Percentiles rank a stretch among this genome's conserved stretches.
Conservation (phyloP, 2,113 vertebrate genomes). For the Glaucidium brasilianum region DNA sequence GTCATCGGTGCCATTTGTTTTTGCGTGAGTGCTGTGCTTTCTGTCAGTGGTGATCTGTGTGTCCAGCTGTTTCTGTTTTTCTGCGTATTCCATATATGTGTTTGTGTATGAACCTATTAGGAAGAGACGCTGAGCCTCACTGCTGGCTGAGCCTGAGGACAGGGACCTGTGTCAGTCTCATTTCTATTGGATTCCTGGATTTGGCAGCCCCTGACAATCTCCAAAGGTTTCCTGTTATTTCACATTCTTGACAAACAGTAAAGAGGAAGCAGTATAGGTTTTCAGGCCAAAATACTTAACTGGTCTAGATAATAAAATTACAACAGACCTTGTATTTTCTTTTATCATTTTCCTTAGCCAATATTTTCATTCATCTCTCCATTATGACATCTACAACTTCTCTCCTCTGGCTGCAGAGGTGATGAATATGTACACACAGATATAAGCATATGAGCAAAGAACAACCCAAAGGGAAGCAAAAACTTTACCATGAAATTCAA, state of each 20-base stretch:
- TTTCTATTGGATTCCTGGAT: neutral
- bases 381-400: neutral
- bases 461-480: neutral
- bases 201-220: neutral
- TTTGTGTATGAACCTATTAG: neutral
- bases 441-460: neutral
- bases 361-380: neutral
- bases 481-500: neutral
- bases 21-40: neutral
- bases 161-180: neutral
- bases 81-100: no score
- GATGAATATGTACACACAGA: neutral
- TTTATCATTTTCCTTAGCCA: neutral
- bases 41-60: neutral
- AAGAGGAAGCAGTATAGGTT: neutral
- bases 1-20: neutral
- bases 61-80: neutral
- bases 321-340: neutral
- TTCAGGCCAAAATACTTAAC: neutral
- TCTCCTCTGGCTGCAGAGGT: neutral
- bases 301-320: neutral
- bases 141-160: neutral
- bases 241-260: neutral
- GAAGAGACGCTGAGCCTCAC: neutral
- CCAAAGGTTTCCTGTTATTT: neutral